phyloP scores from a whole-genome alignment of 1,140 invertebrate genomes.

The Drosophila parvula region DNA sequence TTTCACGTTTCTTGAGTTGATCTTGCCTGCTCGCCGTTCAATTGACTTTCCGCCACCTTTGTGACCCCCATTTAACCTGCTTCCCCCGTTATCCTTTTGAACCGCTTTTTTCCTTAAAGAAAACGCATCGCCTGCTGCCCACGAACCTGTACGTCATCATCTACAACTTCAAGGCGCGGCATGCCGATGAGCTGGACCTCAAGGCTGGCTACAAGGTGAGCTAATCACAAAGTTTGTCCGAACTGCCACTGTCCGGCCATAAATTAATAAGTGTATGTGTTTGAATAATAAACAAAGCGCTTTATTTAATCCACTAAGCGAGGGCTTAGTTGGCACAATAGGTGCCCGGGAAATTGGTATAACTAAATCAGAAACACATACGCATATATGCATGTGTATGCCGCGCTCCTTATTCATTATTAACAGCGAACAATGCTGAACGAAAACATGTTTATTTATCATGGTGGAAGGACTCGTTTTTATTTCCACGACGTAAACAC shows the following conservation, averaged over 20 bases:
- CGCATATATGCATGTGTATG: slow-evolving; percentile 1
- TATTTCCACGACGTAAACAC: slow-evolving; percentile 51
- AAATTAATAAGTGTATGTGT: neutral
- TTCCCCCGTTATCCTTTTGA: neutral
- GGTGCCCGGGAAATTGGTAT: slow-evolving; percentile 50
- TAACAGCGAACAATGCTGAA: slow-evolving; percentile 35
- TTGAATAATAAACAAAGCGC: slow-evolving; percentile 64
- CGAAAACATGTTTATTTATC: slow-evolving; percentile 69
- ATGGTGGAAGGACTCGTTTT: slow-evolving; percentile 31
- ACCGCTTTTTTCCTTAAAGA: slow-evolving; percentile 85
- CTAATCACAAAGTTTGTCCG: neutral
- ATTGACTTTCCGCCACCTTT: neutral
- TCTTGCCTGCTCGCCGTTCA: slow-evolving; percentile 17
- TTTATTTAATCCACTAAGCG: slow-evolving; percentile 79
- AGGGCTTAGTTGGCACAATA: slow-evolving; percentile 37
- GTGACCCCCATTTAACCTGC: slow-evolving; percentile 5
- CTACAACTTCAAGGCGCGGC: slow-evolving; percentile 97
- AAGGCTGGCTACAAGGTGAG: slow-evolving; percentile 95
- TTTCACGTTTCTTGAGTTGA: slow-evolving; percentile 1
- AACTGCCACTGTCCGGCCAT: neutral
- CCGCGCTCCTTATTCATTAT: slow-evolving; percentile 39
- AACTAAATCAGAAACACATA: slow-evolving; percentile 45
- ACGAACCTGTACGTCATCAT: slow-evolving; percentile 97
- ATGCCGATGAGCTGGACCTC: slow-evolving; percentile 96
- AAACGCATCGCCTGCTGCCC: slow-evolving; percentile 92